Evolutionary conservation across 2,888 invertebrate species (phyloP).

Genomic region (Phaonia tiefii): DNA sequence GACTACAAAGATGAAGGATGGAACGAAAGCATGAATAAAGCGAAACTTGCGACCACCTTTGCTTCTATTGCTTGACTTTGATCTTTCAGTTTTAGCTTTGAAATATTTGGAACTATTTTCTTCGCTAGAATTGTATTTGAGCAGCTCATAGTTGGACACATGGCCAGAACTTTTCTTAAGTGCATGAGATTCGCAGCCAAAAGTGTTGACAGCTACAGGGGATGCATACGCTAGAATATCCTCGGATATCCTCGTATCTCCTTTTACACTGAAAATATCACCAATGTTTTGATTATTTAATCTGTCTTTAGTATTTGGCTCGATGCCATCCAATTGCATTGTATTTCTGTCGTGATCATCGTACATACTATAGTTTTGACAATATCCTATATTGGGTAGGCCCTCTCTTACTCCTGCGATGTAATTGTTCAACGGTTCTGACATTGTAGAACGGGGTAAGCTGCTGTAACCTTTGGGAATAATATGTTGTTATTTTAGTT

Average conservation of each 20-base stretch:
- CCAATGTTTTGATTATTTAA: slow-evolving; percentile 70
- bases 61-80: slow-evolving; percentile 72
- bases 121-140: neutral
- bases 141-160: neutral
- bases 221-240: slow-evolving; percentile 91
- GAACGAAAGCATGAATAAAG: slow-evolving; percentile 87
- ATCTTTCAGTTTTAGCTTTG: too few species aligned
- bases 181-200: slow-evolving; percentile 30
- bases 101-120: too few species aligned
- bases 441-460: slow-evolving; percentile 91
- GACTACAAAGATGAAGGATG: slow-evolving; percentile 88
- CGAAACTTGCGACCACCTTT: slow-evolving; percentile 83
- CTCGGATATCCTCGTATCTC: slow-evolving; percentile 81
- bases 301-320: slow-evolving; percentile 86
- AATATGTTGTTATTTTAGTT: slow-evolving; percentile 64
- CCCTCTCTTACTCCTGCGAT: slow-evolving; percentile 76
- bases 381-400: slow-evolving; percentile 80
- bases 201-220: slow-evolving; percentile 86
- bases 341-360: slow-evolving; percentile 63
- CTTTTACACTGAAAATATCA: slow-evolving; percentile 16
- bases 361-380: slow-evolving; percentile 70
- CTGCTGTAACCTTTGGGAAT: slow-evolving; percentile 88
- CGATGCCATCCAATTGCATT: slow-evolving; percentile 81
- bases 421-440: slow-evolving; percentile 84
- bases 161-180: neutral